phyloP scores from a whole-genome alignment of 2,113 vertebrate species.

The Phrynocephalus versicolor region DNA sequence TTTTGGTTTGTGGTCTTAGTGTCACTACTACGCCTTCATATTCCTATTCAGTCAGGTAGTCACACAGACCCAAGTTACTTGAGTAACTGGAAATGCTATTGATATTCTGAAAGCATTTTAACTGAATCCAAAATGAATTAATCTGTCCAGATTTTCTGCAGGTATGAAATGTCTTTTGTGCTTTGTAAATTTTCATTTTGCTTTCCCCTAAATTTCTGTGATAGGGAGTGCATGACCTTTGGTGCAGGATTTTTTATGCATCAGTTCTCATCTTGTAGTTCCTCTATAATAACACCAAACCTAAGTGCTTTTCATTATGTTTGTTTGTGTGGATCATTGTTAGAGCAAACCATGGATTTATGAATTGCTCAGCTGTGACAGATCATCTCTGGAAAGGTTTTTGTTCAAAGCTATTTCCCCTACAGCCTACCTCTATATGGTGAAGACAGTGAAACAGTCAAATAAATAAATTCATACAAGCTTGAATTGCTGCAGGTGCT shows the following conservation, averaged over 20 bases:
- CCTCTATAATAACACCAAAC: neutral
- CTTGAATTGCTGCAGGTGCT: neutral
- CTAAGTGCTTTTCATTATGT: neutral
- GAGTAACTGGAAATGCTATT: neutral
- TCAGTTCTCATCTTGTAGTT: neutral
- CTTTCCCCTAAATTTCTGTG: neutral
- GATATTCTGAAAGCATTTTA: neutral
- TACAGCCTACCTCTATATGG: neutral
- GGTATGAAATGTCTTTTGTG: neutral
- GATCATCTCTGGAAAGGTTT: constrained; percentile 17
- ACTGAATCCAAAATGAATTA: neutral
- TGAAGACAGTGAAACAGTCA: neutral
- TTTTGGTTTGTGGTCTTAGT: neutral
- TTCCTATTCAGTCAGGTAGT: too few species aligned
- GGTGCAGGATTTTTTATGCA: constrained; percentile 19
- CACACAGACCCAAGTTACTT: neutral
- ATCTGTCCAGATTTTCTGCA: neutral
- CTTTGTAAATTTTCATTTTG: constrained; percentile 8
- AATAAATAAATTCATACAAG: neutral
- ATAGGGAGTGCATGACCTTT: neutral
- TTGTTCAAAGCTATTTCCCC: neutral
- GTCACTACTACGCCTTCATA: neutral
- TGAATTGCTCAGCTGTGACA: neutral
- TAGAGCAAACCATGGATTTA: constrained; percentile 9
- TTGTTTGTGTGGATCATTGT: constrained; percentile 14